Base-by-base conservation (phyloP, 64 coral and sea anemone species). In the Cladopsammia gracilis region DNA sequence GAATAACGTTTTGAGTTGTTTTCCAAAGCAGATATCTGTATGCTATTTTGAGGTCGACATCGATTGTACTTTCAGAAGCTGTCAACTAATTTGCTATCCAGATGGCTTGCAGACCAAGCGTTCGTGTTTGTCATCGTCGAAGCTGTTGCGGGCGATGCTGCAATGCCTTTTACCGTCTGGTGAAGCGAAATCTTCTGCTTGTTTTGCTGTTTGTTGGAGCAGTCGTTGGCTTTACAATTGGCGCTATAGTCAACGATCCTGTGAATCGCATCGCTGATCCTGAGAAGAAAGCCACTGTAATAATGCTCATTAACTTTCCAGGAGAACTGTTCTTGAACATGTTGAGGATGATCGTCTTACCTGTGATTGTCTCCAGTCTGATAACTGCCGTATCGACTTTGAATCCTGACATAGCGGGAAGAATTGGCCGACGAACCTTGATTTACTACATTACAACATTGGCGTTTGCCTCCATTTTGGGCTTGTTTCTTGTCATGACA, bases 281-380 rank as follows among this genome's bases (percentile, higher is more conserved):
- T 11, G 89, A 51, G 44, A 56, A 81, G 26, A 90, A 79, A 45
- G 79, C 77, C 34, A 90, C 89, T 54, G 89, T 82, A 14, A 43
- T 82, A 7, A 90, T 90, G 89, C 44, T 90, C 9, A 82, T 90
- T 34, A 74, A 59, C 47, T 90, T 90, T 69, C 77, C 89, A 5
- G 89, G 89, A 81, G 89, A 90, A 48, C 48, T 90, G 60, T 70
- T 90, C 25, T 69, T 90, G 89, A 90, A 81, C 89, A 90, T 90
- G 89, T 45, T 90, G 1, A 90, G 82, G 89, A 79, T 90, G 85
- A 79, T 94, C 57, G 70, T 94, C 24, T 58, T 94, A 44, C 92
- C 92, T 60, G 66, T 94, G 48, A 70, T 94, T 43, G 92, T 94
- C 20, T 73, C 92, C 53, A 94, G 92, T 80, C 60, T 94, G 57